Evolutionary conservation across 2,113 vertebrate species (phyloP), one percentile per base, ranked within the genome.

Genomic region (Dunckerocampus dactyliophorus): DNA sequence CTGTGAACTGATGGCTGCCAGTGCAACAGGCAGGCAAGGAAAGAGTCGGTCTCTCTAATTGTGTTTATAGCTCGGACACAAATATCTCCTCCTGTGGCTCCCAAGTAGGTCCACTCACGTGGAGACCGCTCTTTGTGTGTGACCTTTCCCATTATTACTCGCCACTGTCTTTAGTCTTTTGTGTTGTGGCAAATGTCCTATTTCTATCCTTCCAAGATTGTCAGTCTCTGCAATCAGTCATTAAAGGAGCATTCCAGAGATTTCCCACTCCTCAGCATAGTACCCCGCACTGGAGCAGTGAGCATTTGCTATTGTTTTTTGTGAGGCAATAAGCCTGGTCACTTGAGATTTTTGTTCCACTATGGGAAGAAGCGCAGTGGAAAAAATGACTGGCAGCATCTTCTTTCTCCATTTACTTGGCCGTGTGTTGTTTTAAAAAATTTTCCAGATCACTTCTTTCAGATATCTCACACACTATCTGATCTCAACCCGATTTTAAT

Each of bases 1-100:
- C 76, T 85, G 78, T 80, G 81, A 85, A 82, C 74, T 72, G 77
- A 88, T 45, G 64, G 70, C 79, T 66, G 79, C 77, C 72, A 62
- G 55, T 71, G 12, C 60, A 24, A 54, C 51, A 63, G 61, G 63
- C 2, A 61, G 54, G 61, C 59, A 64, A 79, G 59, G 64, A 65
- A 48, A 67, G 68, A 20, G 43, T 74, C 47, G 57, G 79, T 71
- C 72, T 81, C 74, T 82, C 61, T 85, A 83, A 84, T 85, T 79
- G 76, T 79, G 76, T 83, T 84, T 82, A 71, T 62, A 63, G 63
- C 76, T 71, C 28, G 34, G 72, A 76, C 60, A 55, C 72, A 67
- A 74, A 82, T 68, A 78, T 63, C 63, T 57, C 60, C 69, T 63
- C 69, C 50, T 55, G 71, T 74, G 67, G 77, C 72, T 71, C 70